These are phyloP conservation scores for Cydia fagiglandana DNA, from an alignment of 1,140 invertebrate species.

Conservation along the genomic window DNA sequence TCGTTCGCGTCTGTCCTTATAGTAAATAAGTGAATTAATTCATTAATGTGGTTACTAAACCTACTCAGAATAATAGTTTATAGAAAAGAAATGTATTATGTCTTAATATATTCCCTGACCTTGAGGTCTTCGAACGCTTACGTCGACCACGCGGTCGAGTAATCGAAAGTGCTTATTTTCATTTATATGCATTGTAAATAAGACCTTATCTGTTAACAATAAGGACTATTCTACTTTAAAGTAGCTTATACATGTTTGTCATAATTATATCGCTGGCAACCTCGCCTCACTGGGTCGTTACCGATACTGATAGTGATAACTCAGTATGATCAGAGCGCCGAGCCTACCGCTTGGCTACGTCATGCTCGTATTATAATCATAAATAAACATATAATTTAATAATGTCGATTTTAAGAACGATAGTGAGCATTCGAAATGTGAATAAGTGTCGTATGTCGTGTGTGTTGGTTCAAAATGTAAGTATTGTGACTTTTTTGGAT, in stretches of 20 bases:
- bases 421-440: slow-evolving; percentile 49
- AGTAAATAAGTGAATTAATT: too few species aligned
- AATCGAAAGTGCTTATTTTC: neutral
- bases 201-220: neutral
- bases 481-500: slow-evolving; percentile 33
- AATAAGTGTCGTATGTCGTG: slow-evolving; percentile 49
- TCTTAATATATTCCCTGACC: slow-evolving; percentile 35
- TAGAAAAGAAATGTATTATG: slow-evolving; percentile 20
- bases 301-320: slow-evolving; percentile 64
- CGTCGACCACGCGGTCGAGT: neutral
- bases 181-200: neutral
- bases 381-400: slow-evolving; percentile 12
- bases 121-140: slow-evolving; percentile 32
- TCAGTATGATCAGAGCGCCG: slow-evolving; percentile 49
- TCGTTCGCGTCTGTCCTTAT: too few species aligned
- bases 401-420: slow-evolving; percentile 59
- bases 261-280: slow-evolving; percentile 10
- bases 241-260: neutral
- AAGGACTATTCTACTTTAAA: neutral
- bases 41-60: neutral
- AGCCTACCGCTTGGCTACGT: slow-evolving; percentile 38
- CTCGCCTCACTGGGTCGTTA: slow-evolving; percentile 33
- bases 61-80: neutral
- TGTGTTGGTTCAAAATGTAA: slow-evolving; percentile 51
- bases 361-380: slow-evolving; percentile 24